These are phyloP conservation scores for Chrysopilus asiliformis DNA, from an alignment of 2,888 invertebrate genomes.

Conservation along the genomic window DNA sequence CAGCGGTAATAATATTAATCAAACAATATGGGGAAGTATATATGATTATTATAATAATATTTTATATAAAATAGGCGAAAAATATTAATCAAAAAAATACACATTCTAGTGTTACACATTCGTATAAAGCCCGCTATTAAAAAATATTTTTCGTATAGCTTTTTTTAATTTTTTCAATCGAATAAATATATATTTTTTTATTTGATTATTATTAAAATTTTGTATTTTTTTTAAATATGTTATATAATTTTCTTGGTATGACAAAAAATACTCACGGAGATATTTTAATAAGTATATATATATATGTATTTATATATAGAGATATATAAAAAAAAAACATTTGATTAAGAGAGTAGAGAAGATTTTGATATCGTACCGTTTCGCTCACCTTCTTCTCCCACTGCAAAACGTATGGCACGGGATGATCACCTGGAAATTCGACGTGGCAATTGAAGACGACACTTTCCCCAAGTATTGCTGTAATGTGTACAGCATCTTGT, in stretches of 20 bases:
- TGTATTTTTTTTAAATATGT: too few relatives aligned
- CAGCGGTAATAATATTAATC: too few relatives aligned
- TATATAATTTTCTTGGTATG: conserved; percentile 10
- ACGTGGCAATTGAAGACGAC: conserved; percentile 97
- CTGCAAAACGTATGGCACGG: conserved; percentile 94
- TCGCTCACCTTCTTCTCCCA: conserved; percentile 99
- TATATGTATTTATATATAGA: conserved; percentile 12
- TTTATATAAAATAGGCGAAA: too few relatives aligned
- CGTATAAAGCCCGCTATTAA: too few relatives aligned
- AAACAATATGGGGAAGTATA: too few relatives aligned
- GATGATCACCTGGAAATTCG: conserved; percentile 90
- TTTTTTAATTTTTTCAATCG: too few relatives aligned
- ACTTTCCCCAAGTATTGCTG: conserved; percentile 92
- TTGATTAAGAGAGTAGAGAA: conserved; percentile 42
- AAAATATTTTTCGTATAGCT: too few relatives aligned
- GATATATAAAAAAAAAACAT: conserved; percentile 20
- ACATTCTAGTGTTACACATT: too few relatives aligned
- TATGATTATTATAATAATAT: too few relatives aligned
- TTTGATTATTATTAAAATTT: too few relatives aligned
- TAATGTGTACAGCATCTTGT: conserved; percentile 87
- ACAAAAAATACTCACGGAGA: conserved; percentile 20
- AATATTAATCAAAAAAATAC: too few relatives aligned
- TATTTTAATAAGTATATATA: conserved; percentile 10
- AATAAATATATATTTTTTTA: too few relatives aligned
- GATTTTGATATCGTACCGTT: conserved; percentile 71